Conservation (phyloP, 1,140 invertebrate genomes). For the Meloidogyne hapla region DNA sequence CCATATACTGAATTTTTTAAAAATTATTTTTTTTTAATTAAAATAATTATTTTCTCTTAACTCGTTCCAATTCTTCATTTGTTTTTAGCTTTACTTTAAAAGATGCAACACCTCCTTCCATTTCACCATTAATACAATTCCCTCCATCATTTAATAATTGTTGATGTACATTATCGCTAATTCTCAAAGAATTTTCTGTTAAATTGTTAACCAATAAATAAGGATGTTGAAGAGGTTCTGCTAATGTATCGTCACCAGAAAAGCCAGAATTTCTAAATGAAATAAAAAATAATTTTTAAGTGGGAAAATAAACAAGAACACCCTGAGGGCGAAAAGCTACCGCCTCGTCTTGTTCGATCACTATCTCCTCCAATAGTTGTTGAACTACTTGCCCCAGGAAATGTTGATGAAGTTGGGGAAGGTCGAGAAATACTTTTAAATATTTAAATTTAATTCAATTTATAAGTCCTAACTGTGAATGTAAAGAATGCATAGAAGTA, state of each 20-base stretch:
- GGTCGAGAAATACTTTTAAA: not conserved
- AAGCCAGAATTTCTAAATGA: slow-evolving; percentile 24
- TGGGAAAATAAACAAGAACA: not conserved
- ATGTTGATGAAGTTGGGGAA: slow-evolving; percentile 16
- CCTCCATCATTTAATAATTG: not conserved
- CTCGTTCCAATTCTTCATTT: slow-evolving; percentile 27
- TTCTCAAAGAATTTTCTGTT: not conserved
- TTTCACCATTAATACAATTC: not conserved
- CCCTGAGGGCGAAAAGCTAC: slow-evolving; percentile 25
- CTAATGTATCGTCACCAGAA: slow-evolving; percentile 25
- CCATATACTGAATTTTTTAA: slow-evolving; percentile 52
- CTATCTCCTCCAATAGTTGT: slow-evolving; percentile 16
- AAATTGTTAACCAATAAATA: not conserved
- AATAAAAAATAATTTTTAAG: not conserved
- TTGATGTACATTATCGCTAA: not conserved
- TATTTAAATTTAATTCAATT: too few relatives aligned
- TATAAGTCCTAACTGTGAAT: not conserved
- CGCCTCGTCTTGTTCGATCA: slow-evolving; percentile 15
- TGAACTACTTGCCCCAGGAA: slow-evolving; percentile 18
- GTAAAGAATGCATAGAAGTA: slow-evolving; percentile 15
- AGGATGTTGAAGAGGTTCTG: not conserved
- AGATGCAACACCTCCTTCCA: not conserved
- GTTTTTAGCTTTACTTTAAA: slow-evolving; percentile 5
- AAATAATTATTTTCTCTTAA: not conserved
- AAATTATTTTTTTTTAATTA: slow-evolving; percentile 4